Evolutionary conservation across 1,140 invertebrate genomes (phyloP), one percentile per base, ranked within the genome.

Genomic region (Caerostris darwini): DNA sequence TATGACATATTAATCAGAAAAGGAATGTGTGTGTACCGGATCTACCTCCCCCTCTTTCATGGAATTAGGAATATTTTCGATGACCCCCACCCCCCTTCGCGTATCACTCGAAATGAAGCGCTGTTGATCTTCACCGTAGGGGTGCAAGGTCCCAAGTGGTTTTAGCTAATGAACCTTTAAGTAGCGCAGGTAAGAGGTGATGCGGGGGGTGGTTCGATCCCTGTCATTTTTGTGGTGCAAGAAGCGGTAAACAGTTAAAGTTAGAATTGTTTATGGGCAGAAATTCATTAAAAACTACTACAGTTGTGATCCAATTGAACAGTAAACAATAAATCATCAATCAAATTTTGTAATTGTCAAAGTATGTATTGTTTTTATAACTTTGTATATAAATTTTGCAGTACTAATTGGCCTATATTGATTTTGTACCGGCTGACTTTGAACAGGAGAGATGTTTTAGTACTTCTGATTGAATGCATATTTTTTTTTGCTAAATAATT

Each of bases 101-200:
- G 54, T 85, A 59, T 85, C 83, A 85, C 58, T 59, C 83, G 56
- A 85, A 59, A 85, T 58, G 83, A 34, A 59, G 83, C 17, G 58
- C 19, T 5, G 83, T 59, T 57, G 83, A 59, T 58, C n/a, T 85
- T 85, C 83, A 6, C 83, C 0, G 83, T 59, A 67, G 83, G 83
- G 83, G 57, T 10, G 71, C 56, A 19, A 4, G 83, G 7, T 59
- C 83, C 56, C 83, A 57, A 85, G 83, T 19, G 83, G 54, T 85
- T 85, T 85, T 85, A 85, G 83, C 83, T 85, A 85, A 85, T 85
- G 83, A 85, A 59, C 83, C 71, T 77, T 10, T 14, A 77, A 77
- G 71, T 14, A 5, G 71, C 6, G 0, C 71, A 10, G 5, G 10
- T 77, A 53, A 53, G 14, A 5, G 34, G 71, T 77, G 5, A 77